Base-by-base conservation (phyloP, 2,888 invertebrate species). In the Trissonchulus sp. region DNA sequence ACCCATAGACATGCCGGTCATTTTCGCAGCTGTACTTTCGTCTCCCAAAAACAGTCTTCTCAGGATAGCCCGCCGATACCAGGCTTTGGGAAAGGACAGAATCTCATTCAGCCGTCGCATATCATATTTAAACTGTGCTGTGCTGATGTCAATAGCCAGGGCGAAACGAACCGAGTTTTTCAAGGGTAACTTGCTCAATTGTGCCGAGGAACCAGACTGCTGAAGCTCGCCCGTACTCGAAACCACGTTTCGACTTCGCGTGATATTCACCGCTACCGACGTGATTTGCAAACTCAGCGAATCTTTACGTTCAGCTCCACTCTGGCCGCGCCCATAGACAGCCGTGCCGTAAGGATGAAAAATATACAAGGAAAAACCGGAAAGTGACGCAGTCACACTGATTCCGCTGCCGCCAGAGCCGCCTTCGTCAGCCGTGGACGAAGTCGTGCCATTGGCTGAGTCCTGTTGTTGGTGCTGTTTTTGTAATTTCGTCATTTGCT, bases 71-170 rank as follows among this genome's bases (percentile, higher is more conserved):
- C 94, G 89, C 1, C 97, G 88, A 86, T 99, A 99, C 99, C 99
- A 99, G 23, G 98, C 97, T 86, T 95, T 95, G 0, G 98, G 98
- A 85, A 99, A 97, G 0, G 96, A 95, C 76, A 99, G 88, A 82
- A 99, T 96, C 87, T 99, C 99, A 0, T 94, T 93, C 78, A 99
- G 87, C 0, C 98, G 89, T 48, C 98, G 89, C 96, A 99, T 98
- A 85, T 99, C 98, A 86, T 98, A 99, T 84, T 97, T 96, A 86
- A 99, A 98, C 34, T 93, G 83, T 1, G 88, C 87, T 30, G 83
- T 79, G 33, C 83, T 82, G 65, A 85, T 80, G 30, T 80, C 79
- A 2, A 79, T 77, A n/a, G 81, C 76, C n/a, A 81, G 75, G 15
- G 81, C 79, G 68, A 82, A 78, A 75, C 79, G 72, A 63, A 81